Base-by-base conservation (phyloP, 2,888 invertebrate genomes). In the Ormyrus labotus region DNA sequence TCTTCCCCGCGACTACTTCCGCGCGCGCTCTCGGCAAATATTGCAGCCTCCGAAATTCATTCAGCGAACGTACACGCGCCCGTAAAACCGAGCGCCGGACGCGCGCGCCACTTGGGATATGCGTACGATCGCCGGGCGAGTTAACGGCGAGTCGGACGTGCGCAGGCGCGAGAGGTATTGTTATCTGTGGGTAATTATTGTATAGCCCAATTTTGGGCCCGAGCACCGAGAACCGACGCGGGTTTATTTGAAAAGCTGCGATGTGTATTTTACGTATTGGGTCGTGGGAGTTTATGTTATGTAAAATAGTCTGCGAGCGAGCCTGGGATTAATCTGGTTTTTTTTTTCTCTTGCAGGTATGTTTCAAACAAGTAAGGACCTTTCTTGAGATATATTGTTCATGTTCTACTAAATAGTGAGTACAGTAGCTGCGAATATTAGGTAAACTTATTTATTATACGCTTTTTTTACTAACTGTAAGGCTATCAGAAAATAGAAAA, bases 281-380 rank as follows among this genome's bases (percentile, higher is more conserved):
- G 19, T 1, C 2, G 2, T 1, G 19, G 19, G 19, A 19, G 19
- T 19, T 19, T 19, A 19, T 19, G 19, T 19, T 19, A 19, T 19
- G 19, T 19, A 19, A 19, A 19, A 19, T 19, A 19, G 19, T 19
- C 1, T 1, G 19, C 19, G 19, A 19, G 1, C 19, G 19, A 19
- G 19, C 19, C 1, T 70, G 58, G n/a, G 58, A 10, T 50, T 60
- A 13, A 70, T 70, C 58, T 48, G 50, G 19, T 19, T 19, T n/a
- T 45, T 45, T 58, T 51, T 19, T 48, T 65, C 9, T 67, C 68
- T 75, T 75, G n/a, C 68, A 75, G 68, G 75, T 75, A 68, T 60
- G 67, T 75, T 68, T 53, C 51, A 58, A 45, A 19, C 60, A 6
- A 11, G 47, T 9, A 53, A 67, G 11, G 65, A 74, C 3, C 34